Evolutionary conservation across 1,140 invertebrate genomes (phyloP), one percentile per base, ranked within the genome.

Genomic region (Drosophila varians): DNA sequence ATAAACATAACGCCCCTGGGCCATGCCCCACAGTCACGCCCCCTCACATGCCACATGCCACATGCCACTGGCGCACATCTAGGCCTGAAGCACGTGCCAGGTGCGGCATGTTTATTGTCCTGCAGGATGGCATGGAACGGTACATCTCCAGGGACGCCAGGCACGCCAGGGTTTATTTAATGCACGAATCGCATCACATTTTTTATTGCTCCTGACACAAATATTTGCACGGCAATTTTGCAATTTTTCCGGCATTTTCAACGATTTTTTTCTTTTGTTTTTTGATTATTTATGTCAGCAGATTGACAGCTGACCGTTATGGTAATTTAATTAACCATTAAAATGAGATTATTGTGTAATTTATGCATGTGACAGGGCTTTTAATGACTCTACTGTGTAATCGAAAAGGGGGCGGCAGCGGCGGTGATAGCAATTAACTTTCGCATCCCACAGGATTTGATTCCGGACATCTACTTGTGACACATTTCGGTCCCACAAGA

Each of bases 261-360:
- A 58, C 54, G 58, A 62, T 58, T n/a, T n/a, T n/a, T n/a, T n/a
- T n/a, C n/a, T n/a, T n/a, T n/a, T n/a, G 5, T 40, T 18, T 3
- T 18, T 34, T 19, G 28, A n/a, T 26, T 18, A 52, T 25, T 42
- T 23, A 18, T 25, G 26, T 51, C 16, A 5, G 25, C 45, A 23
- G 12, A 26, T 23, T 46, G 57, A 77, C 75, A 56, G 45, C 65
- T 58, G 62, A 57, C 48, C 51, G 51, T 58, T 69, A 65, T 75
- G 48, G 54, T 77, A 86, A 86, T 87, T 87, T 66, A 86, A 86
- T 86, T 87, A 74, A 82, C 73, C 65, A 86, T 86, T 77, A 87
- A 87, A 86, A 77, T 57, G 55, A 55, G 73, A 86, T 86, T 86
- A 86, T 74, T 61, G 58, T 62, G 60, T 82, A 82, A 86, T 77